phyloP scores from a whole-genome alignment of 2,797 vertebrate species.

The Diceros bicornis region DNA sequence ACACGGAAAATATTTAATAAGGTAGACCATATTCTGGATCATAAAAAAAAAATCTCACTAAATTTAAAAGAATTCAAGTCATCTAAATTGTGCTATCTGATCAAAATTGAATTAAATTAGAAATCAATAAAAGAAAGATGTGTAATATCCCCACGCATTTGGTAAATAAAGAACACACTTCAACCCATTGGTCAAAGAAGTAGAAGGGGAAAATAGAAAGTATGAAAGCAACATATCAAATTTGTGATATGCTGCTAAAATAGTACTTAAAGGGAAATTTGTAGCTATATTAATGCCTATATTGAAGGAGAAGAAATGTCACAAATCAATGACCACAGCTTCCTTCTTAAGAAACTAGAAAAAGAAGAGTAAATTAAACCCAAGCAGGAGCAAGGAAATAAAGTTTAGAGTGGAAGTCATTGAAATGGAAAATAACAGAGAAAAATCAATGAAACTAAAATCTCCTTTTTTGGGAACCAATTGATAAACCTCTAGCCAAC shows the following conservation, averaged over 20 bases:
- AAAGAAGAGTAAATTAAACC: slow-evolving; percentile 42
- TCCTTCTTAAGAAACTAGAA: slow-evolving; percentile 12
- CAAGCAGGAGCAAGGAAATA: neutral
- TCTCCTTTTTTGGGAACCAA: neutral
- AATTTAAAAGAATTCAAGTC: slow-evolving; percentile 47
- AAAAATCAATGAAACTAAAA: slow-evolving; percentile 26
- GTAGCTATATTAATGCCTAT: neutral
- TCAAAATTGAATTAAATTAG: slow-evolving; percentile 63
- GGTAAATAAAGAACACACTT: neutral
- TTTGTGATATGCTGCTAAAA: slow-evolving; percentile 2
- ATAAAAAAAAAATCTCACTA: slow-evolving; percentile 24
- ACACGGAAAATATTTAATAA: neutral
- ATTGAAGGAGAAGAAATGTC: slow-evolving; percentile 9
- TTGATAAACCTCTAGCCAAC: slow-evolving; percentile 6
- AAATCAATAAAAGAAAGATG: slow-evolving; percentile 3
- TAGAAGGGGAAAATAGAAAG: neutral
- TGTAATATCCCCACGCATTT: slow-evolving; percentile 17
- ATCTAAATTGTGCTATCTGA: neutral
- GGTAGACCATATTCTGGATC: neutral
- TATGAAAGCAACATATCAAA: neutral
- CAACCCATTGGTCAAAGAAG: neutral
- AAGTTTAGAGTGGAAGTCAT: slow-evolving; percentile 26
- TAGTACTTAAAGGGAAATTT: neutral
- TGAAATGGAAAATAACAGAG: neutral
- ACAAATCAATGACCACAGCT: slow-evolving; percentile 20